phyloP scores from a whole-genome alignment of 2,113 vertebrate genomes.

The Campylomormyrus tamandua region DNA sequence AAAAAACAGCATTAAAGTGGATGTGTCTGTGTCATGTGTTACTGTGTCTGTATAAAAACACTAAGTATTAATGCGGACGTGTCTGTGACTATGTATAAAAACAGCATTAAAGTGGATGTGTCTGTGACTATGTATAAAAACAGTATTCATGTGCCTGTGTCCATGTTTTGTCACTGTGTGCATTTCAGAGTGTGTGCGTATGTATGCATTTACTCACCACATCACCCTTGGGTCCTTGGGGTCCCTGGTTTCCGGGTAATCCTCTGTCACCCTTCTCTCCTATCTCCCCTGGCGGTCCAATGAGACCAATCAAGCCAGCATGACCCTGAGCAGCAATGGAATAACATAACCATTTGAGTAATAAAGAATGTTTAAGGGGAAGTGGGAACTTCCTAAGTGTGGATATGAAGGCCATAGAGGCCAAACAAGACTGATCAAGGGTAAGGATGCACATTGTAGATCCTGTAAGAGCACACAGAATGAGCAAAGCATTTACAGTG shows the following conservation, averaged over 20 bases:
- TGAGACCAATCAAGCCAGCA: constrained; percentile 75
- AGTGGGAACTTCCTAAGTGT: background rate
- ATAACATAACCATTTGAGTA: background rate
- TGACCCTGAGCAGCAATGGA: constrained; percentile 64
- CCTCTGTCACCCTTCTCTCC: constrained; percentile 88
- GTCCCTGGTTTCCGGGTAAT: constrained; percentile 72
- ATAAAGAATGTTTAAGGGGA: background rate
- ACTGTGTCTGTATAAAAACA: background rate
- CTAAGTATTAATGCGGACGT: background rate
- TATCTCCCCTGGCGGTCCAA: constrained; percentile 78
- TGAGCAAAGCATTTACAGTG: background rate
- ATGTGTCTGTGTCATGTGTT: background rate
- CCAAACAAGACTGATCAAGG: background rate
- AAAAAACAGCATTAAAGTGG: background rate
- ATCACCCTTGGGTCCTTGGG: constrained; percentile 75
- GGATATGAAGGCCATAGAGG: background rate
- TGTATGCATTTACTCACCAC: constrained; percentile 50
- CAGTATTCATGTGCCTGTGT: background rate
- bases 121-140: background rate
- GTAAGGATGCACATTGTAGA: background rate
- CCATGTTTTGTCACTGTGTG: background rate
- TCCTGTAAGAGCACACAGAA: background rate
- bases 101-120: background rate
- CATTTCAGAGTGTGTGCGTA: background rate
- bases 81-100: background rate